These are phyloP conservation scores for Agrochola lychnidis DNA, from an alignment of 2,888 invertebrate species.

Conservation along the genomic window DNA sequence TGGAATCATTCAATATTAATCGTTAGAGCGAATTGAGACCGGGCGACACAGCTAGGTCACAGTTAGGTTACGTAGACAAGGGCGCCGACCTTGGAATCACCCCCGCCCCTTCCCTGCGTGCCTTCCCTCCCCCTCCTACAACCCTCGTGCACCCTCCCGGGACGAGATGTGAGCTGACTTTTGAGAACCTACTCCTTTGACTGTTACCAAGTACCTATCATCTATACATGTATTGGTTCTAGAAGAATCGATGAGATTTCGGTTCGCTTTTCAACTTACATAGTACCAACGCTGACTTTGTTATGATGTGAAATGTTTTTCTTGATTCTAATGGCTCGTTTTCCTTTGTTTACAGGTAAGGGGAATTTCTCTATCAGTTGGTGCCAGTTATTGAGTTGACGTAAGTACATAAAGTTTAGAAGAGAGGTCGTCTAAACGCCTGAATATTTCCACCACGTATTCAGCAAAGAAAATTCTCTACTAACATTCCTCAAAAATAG, in stretches of 20 bases:
- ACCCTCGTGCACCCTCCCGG: conserved; percentile 66
- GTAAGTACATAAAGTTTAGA: conserved; percentile 27
- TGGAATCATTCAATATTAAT: conserved; percentile 80
- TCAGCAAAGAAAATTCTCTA: background rate
- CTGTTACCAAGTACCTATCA: conserved; percentile 72
- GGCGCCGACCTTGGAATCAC: conserved; percentile 86
- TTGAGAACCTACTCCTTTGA: conserved; percentile 81
- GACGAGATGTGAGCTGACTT: conserved; percentile 85
- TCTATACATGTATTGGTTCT: conserved; percentile 59
- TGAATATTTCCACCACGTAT: background rate
- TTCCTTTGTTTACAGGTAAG: conserved; percentile 74
- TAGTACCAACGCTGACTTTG: conserved; percentile 33
- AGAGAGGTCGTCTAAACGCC: background rate
- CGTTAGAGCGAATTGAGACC: conserved; percentile 78
- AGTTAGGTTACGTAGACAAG: conserved; percentile 85
- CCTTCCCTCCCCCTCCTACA: conserved; percentile 50
- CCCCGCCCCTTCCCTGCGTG: conserved; percentile 52
- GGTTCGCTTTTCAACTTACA: conserved; percentile 28
- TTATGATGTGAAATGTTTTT: conserved; percentile 29
- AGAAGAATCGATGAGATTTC: conserved; percentile 61
- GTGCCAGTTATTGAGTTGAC: conserved; percentile 21
- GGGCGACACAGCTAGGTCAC: conserved; percentile 85
- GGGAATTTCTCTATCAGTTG: conserved; percentile 31
- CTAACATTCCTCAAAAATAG: background rate
- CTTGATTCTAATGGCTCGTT: conserved; percentile 35